These are phyloP conservation scores for Ruditapes philippinarum DNA, from an alignment of 1,140 invertebrate genomes.

Conservation along the genomic window DNA sequence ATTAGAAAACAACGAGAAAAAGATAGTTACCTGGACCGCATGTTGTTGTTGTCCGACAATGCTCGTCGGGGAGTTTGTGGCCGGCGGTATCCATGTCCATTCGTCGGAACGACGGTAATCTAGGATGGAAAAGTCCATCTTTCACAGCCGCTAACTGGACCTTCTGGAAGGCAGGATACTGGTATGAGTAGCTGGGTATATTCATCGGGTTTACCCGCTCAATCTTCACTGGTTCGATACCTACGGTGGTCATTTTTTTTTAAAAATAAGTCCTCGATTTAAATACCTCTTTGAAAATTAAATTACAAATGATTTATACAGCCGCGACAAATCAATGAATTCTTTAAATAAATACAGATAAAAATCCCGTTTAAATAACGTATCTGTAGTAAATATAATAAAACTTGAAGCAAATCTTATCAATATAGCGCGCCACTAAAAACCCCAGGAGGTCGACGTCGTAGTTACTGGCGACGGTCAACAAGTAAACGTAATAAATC, in stretches of 20 bases:
- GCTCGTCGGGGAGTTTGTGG: slow-evolving; percentile 85
- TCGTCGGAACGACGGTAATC: slow-evolving; percentile 83
- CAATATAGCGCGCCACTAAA: slow-evolving; percentile 15
- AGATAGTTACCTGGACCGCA: slow-evolving; percentile 80
- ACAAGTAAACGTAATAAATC: slow-evolving; percentile 27
- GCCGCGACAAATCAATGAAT: neutral
- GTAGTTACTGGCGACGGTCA: slow-evolving; percentile 53
- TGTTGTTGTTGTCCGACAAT: slow-evolving; percentile 83
- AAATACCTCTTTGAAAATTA: neutral
- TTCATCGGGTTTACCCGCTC: slow-evolving; percentile 79
- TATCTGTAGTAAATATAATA: neutral
- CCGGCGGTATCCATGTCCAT: slow-evolving; percentile 86
- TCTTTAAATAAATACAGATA: neutral
- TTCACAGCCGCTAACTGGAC: slow-evolving; percentile 85
- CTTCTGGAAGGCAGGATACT: slow-evolving; percentile 79
- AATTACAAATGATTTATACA: neutral
- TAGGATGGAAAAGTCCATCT: slow-evolving; percentile 84
- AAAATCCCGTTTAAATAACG: neutral
- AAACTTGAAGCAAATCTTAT: neutral
- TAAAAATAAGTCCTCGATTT: neutral
- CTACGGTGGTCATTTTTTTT: slow-evolving; percentile 82
- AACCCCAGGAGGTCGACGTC: neutral
- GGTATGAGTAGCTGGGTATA: slow-evolving; percentile 84
- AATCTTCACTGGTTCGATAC: slow-evolving; percentile 71
- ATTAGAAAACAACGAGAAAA: neutral